Conservation (phyloP, 2,113 vertebrate genomes). For the Pseudonaja textilis region DNA sequence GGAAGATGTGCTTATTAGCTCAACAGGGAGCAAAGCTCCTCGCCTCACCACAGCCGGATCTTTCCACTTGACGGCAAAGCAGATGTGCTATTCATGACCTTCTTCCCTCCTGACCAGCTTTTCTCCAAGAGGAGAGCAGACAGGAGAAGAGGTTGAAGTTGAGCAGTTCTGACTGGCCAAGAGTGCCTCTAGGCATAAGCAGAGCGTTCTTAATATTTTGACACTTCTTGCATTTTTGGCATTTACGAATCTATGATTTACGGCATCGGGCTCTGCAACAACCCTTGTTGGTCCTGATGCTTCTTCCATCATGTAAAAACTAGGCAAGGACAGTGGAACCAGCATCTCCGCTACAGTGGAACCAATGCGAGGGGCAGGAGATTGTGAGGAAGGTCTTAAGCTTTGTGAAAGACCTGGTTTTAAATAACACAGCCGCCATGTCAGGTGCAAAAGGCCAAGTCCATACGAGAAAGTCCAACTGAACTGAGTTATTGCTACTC, state of each 20-base stretch:
- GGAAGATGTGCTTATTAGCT: constrained; percentile 39
- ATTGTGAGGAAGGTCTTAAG: background rate
- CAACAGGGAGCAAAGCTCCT: constrained; percentile 35
- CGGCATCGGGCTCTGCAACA: background rate
- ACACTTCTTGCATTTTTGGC: background rate
- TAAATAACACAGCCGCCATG: constrained; percentile 1
- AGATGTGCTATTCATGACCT: constrained; percentile 53
- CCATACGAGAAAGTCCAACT: too few species aligned
- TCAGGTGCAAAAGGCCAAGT: too few species aligned
- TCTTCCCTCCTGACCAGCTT: constrained; percentile 31
- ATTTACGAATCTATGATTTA: background rate
- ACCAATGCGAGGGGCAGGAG: background rate
- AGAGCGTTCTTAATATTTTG: background rate
- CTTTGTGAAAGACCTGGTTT: background rate
- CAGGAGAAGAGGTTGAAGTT: constrained; percentile 12
- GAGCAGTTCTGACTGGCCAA: background rate
- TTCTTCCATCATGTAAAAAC: background rate
- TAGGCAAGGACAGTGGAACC: background rate
- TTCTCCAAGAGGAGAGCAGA: constrained; percentile 19
- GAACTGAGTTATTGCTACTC: too few species aligned
- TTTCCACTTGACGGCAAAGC: constrained; percentile 55
- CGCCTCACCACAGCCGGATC: constrained; percentile 21
- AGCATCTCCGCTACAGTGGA: background rate
- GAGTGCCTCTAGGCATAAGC: background rate
- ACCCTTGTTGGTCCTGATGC: background rate